Evolutionary conservation across 1,140 invertebrate species (phyloP), one percentile per base, ranked within the genome.

Genomic region (Drosophila pseudoobscura): DNA sequence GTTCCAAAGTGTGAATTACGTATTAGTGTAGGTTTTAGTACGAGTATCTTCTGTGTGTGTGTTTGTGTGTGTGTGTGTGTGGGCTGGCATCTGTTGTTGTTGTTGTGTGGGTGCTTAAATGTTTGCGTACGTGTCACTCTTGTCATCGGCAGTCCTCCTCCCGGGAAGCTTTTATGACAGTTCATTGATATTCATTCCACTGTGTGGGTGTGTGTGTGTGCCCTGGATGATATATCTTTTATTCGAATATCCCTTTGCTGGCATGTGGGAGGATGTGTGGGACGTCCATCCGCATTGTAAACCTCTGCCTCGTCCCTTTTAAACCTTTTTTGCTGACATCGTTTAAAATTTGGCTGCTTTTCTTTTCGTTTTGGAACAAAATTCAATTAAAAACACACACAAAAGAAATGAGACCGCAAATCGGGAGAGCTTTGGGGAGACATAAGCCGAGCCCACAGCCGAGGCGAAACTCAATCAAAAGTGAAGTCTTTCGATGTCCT

Each of bases 101-200:
- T 11, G 15, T 15, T 11, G 31, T 35, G 9, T 66, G 69, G 74
- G 55, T 59, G 63, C 74, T 77, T 70, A 58, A 82, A 82, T 88
- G 83, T 88, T 88, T 83, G 83, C 72, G 75, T 73, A 88, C 78
- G 83, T 88, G 83, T 88, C 83, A 88, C 58, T 52, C 53, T 57
- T 84, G 82, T 80, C 82, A 74, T 20, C 41, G 46, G 35, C 80
- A 73, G 9, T 35, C 31, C 31, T 11, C 31, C 31, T 11, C 31
- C 4, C 71, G 65, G 75, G 72, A 59, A 51, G 78, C 66, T 60
- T 88, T 87, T 87, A 88, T 87, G 83, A 83, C 78, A 75, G 66
- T 83, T 88, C 78, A 87, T 87, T 87, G 83, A 87, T 87, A 87
- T 87, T 88, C 83, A 87, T 87, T 82, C 31, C 31, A 35, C 31